These are phyloP conservation scores for Rhingia rostrata DNA, from an alignment of 2,888 invertebrate species.

Conservation along the genomic window DNA sequence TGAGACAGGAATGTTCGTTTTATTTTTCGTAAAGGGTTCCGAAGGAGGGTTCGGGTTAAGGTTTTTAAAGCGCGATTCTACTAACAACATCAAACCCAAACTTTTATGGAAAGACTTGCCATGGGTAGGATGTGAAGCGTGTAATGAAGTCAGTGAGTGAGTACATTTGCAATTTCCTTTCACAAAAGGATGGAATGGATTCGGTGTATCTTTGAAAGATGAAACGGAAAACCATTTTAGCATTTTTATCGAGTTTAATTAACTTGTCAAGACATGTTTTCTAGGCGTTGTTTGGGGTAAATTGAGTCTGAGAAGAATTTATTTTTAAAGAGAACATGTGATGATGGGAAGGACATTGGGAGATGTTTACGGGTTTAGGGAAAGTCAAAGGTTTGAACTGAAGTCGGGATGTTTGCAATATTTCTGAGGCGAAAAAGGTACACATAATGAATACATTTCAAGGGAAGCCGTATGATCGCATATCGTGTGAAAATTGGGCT, in stretches of 20 bases:
- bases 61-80: constrained; percentile 9
- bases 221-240: background rate
- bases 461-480: too few relatives aligned
- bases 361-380: too few relatives aligned
- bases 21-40: background rate
- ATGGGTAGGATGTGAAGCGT: background rate
- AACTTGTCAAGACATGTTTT: constrained; percentile 8
- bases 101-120: constrained; percentile 6
- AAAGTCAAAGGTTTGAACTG: too few relatives aligned
- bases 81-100: constrained; percentile 19
- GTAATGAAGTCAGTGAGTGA: background rate
- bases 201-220: background rate
- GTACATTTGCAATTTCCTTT: constrained; percentile 14
- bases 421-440: too few relatives aligned
- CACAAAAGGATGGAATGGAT: background rate
- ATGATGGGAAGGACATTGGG: background rate
- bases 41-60: background rate
- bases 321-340: background rate
- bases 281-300: constrained; percentile 8
- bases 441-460: too few relatives aligned
- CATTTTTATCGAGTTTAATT: constrained; percentile 18
- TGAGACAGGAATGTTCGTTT: background rate
- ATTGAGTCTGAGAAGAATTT: background rate
- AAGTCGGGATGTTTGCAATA: too few relatives aligned
- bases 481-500: too few relatives aligned